Base-by-base conservation (phyloP, 92 coral and sea anemone species). In the Zoanthus sociatus region DNA sequence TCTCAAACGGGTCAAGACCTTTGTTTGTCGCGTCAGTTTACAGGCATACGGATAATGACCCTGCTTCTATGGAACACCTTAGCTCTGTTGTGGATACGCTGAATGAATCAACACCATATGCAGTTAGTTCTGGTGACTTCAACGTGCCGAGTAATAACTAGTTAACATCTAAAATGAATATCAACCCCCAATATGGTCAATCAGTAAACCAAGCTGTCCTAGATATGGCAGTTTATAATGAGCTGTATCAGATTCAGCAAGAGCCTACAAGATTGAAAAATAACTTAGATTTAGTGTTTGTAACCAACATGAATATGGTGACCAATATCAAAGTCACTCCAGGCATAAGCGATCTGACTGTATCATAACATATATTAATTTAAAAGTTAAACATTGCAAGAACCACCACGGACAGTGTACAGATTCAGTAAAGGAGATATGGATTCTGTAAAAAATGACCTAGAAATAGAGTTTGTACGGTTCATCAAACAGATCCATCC, bases 201-300 rank as follows among this genome's bases (percentile, higher is more conserved):
- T 58, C 64, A 87, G 90, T 87, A 13, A 87, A 87, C 72, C 86
- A 87, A 78, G 87, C 17, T 50, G 75, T 87, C 78, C 76, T 87
- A 67, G 71, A 70, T 61, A 17, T 87, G 78, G 72, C 71, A 9
- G 74, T 48, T 26, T 55, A 87, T 20, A 78, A 79, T 66, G 75
- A 71, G 14, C 63, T 79, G 68, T 55, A 7, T 14, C 90, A 87
- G 67, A 73, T 60, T 10, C 68, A 68, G 71, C 0, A 87, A 60
- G 63, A 78, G 42, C 90, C 90, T 20, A 69, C 90, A 13, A 63
- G 90, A 87, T 21, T 61, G 78, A 64, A 50, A 2, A 87, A 78
- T 16, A 88, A 8, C 17, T 51, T 77, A 20, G 82, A 77, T 20
- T 69, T 77, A 55, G 82, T 77, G 68, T 77, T 77, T 74, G 6